Evolutionary conservation across 92 coral and sea anemone species (phyloP), one percentile per base, ranked within the genome.

Genomic region (Epizoanthus rinbou): DNA sequence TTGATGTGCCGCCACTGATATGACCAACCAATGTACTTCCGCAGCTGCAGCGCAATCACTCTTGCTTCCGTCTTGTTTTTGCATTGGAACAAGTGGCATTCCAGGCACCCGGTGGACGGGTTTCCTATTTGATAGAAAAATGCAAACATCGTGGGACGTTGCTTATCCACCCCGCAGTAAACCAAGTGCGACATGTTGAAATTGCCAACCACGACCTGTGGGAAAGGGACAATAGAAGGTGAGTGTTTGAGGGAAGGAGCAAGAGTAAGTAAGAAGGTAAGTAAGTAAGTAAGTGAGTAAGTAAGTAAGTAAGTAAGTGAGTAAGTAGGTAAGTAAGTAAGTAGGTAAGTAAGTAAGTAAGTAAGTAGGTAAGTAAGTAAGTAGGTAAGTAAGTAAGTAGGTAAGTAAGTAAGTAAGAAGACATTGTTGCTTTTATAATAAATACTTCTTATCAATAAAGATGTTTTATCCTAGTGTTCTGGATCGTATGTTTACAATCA

Each of bases 141-240:
- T 35, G 69, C 69, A 25, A 64, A 64, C 41, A 23, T 64, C 6
- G 28, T 64, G 41, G 69, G 69, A 8, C 33, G 39, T 24, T 64
- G 37, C 33, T 64, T 64, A 35, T 64, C 70, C 18, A 64, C 70
- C 14, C 70, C 70, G n/a, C 70, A 64, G 70, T 64, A 64, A 23
- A 64, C 70, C 70, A 64, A 14, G 5, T 25, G 70, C 2, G 70
- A 24, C 28, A 64, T 24, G 25, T 16, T 64, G 70, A 64, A 64
- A 10, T 64, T 35, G 10, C 70, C 70, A 64, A 24, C 15, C 3
- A 64, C 43, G 6, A 13, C 70, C 70, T 64, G 39, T 21, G 25
- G 25, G 70, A 64, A 13, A 24, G 7, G 0, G 15, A 21, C n/a
- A 64, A 35, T 22, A 64, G 23, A 9, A 24, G 1, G 16, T 64